Percentiles rank a stretch among this genome's conserved stretches.
These are phyloP conservation scores for Oligia strigilis DNA, from an alignment of 2,888 invertebrate genomes.

Conservation along the genomic window DNA sequence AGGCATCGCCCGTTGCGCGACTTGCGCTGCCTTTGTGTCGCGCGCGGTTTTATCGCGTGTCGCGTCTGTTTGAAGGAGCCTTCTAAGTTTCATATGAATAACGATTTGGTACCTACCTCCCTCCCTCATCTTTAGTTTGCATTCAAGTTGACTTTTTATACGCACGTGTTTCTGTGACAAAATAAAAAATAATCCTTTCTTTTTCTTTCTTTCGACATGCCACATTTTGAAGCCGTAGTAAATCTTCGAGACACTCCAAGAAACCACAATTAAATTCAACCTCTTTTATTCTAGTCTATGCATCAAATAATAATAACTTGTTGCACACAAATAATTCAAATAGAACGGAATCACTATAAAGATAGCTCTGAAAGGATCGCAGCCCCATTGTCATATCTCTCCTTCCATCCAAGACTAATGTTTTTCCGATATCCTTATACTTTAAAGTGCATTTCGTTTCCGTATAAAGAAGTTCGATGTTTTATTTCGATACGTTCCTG, in stretches of 20 bases:
- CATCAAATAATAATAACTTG: slow-evolving; percentile 57
- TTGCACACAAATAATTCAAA: slow-evolving; percentile 61
- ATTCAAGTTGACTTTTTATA: not conserved
- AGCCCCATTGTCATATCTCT: slow-evolving; percentile 76
- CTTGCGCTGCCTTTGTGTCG: too few species aligned
- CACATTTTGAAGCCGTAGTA: not conserved
- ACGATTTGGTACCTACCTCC: too few species aligned
- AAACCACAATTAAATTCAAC: slow-evolving; percentile 1
- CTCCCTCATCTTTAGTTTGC: not conserved
- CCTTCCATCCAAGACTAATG: slow-evolving; percentile 83
- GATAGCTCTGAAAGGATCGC: slow-evolving; percentile 66
- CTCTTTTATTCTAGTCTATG: slow-evolving; percentile 2
- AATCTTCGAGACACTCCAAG: not conserved
- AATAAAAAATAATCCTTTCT: too few species aligned
- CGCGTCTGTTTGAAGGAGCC: too few species aligned
- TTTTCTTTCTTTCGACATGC: not conserved
- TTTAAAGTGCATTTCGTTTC: slow-evolving; percentile 81
- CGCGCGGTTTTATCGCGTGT: too few species aligned
- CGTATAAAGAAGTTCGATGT: slow-evolving; percentile 61
- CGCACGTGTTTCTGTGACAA: not conserved
- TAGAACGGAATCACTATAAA: slow-evolving; percentile 62
- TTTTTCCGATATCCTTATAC: slow-evolving; percentile 85
- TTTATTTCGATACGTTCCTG: slow-evolving; percentile 67
- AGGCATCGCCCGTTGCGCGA: too few species aligned
- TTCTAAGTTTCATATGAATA: too few species aligned